Evolutionary conservation across 2,113 vertebrate genomes (phyloP), one percentile per base, ranked within the genome.

Genomic region (Lutjanus erythropterus): DNA sequence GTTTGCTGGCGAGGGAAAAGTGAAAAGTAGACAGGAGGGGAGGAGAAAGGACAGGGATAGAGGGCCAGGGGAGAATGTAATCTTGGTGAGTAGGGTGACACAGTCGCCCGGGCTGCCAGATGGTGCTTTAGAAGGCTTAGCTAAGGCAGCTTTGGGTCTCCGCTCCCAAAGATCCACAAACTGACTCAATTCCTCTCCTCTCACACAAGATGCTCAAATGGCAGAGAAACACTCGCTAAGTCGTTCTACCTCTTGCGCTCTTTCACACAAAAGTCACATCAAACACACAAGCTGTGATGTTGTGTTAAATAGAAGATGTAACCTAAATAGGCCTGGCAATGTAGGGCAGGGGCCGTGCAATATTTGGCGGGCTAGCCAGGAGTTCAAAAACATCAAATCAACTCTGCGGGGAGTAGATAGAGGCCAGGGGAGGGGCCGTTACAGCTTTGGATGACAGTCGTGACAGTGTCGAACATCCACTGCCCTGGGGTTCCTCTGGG

Each of bases 81-180:
- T 93, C 88, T 91, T 81, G 73, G 85, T 84, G 88, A 84, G 81
- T 83, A 71, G 72, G 56, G 84, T 87, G 89, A 88, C 89, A 85
- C 84, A 37, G 72, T 75, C 82, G 71, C 78, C 75, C 37, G 2
- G 46, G 64, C 73, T 82, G 86, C 87, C 91, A 94, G 93, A 93
- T 94, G 94, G 91, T 82, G 89, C 87, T 90, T 92, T 90, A 87
- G 87, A 84, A 65, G 77, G 82, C 91, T 91, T 82, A 88, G 87
- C 82, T 64, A 23, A 82, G 89, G 83, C 87, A 77, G 90, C 81
- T 90, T 86, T 89, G 70, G 71, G 78, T 82, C 75, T 78, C 23
- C 39, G 16, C 72, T 87, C 70, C 69, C 71, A 89, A 89, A 88
- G 77, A 78, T 78, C 81, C 70, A 60, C 83, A 87, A 87, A 91